These are phyloP conservation scores for Babyrousa celebensis DNA, from an alignment of 2,797 vertebrate species.

Conservation along the genomic window DNA sequence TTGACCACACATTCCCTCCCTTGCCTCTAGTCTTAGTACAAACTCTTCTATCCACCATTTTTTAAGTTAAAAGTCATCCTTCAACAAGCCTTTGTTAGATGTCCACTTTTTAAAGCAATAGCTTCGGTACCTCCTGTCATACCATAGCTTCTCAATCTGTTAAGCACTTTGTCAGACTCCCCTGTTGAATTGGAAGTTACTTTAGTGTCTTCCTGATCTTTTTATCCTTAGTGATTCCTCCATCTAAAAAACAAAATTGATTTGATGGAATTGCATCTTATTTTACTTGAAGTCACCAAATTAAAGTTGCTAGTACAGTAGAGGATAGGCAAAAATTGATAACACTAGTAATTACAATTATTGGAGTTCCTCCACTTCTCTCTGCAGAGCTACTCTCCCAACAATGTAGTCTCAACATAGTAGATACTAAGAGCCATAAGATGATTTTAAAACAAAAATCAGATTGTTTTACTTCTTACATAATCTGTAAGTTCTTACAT, in stretches of 20 bases:
- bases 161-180: neutral
- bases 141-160: neutral
- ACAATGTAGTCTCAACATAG: neutral
- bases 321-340: neutral
- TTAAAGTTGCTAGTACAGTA: neutral
- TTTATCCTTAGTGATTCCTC: neutral
- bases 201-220: neutral
- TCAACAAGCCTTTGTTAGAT: neutral
- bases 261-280: neutral
- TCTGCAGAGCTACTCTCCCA: neutral
- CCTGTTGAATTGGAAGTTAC: neutral
- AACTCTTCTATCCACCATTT: neutral
- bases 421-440: neutral
- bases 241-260: constrained; percentile 9
- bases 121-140: neutral
- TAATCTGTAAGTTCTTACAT: neutral
- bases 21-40: neutral
- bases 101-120: neutral
- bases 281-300: neutral
- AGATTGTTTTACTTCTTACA: neutral
- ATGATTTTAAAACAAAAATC: neutral
- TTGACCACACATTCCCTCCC: neutral
- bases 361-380: neutral
- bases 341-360: neutral
- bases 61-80: neutral